Conservation (phyloP, 2,797 vertebrate genomes). For the Phoeniculus purpureus region DNA sequence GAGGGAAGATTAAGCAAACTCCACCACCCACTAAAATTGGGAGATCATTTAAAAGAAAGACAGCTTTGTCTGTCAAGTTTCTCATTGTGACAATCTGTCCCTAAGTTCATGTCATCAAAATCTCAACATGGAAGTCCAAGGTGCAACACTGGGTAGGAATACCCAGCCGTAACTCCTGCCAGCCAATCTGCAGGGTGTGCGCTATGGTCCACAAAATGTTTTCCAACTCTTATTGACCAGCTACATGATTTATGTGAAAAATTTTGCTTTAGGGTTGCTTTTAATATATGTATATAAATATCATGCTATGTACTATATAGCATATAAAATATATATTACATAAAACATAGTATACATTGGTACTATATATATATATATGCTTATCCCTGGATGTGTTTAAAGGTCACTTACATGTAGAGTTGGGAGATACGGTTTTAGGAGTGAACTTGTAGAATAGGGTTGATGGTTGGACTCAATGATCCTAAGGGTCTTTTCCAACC, state of each 20-base stretch:
- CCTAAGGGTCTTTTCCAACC: too few relatives aligned
- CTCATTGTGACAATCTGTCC: background rate
- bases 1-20: background rate
- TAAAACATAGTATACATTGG: background rate
- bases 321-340: too few relatives aligned
- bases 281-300: background rate
- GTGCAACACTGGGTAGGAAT: background rate
- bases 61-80: background rate
- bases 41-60: background rate
- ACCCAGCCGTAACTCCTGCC: background rate
- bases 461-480: too few relatives aligned
- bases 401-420: too few relatives aligned
- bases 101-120: background rate
- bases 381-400: too few relatives aligned
- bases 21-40: background rate
- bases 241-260: background rate
- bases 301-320: accelerated
- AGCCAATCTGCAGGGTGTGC: background rate
- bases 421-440: too few relatives aligned
- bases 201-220: background rate
- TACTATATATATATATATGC: too few relatives aligned
- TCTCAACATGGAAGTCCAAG: background rate
- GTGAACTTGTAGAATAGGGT: too few relatives aligned
- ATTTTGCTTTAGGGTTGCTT: background rate
- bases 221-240: background rate